Conservation (phyloP, 2,797 vertebrate species). For the Protosalanx chinensis region DNA sequence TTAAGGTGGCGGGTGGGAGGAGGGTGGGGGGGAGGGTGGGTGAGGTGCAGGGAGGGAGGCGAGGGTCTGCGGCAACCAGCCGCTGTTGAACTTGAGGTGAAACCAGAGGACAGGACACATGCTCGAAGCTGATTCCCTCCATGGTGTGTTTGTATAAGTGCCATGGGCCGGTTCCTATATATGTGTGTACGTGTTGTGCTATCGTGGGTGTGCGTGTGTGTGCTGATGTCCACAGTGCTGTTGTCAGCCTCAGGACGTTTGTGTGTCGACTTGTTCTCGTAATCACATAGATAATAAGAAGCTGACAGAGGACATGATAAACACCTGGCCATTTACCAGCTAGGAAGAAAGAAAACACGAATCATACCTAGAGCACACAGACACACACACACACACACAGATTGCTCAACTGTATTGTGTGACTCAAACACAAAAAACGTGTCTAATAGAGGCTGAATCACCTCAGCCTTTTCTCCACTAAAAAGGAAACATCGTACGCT, state of each 20-base stretch:
- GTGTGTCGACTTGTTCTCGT: slow-evolving; percentile 13
- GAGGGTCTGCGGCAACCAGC: not conserved
- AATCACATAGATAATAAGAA: slow-evolving; percentile 6
- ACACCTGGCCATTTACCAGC: slow-evolving; percentile 11
- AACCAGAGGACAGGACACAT: slow-evolving; percentile 12
- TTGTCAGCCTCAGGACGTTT: slow-evolving; percentile 4
- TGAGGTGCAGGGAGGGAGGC: not conserved
- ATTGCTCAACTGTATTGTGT: slow-evolving; percentile 29
- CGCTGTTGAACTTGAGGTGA: slow-evolving; percentile 3
- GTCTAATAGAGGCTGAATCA: not conserved
- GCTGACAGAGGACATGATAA: not conserved
- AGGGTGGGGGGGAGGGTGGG: not conserved
- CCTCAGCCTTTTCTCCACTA: not conserved
- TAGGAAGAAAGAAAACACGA: slow-evolving; percentile 15
- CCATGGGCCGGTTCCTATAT: not conserved
- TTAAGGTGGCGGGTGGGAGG: not conserved
- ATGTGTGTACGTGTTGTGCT: too few species aligned
- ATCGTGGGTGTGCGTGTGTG: not conserved
- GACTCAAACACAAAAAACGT: not conserved
- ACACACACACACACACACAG: not conserved
- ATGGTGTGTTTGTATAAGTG: not conserved
- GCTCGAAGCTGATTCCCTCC: not conserved
- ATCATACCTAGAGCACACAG: not conserved
- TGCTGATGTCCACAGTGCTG: not conserved
- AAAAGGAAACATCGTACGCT: not conserved